Percentiles rank a stretch among this genome's conserved stretches.
phyloP scores from a whole-genome alignment of 92 coral and sea anemone genomes.

The Siderastrea radians region DNA sequence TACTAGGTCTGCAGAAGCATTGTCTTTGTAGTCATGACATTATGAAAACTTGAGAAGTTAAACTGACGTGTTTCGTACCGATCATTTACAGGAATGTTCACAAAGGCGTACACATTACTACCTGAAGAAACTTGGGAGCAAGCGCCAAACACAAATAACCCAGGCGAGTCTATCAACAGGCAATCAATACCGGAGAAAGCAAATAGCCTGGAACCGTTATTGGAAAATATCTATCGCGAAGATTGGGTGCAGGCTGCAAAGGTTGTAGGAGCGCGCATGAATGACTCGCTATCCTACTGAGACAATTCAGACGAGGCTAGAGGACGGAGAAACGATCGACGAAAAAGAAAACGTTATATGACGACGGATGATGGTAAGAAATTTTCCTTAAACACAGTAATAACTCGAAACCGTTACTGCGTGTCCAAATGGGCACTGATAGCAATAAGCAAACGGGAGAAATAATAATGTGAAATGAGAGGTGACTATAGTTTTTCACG shows the following conservation, averaged over 20 bases:
- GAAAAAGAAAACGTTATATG: too few species aligned
- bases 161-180: conserved; percentile 2
- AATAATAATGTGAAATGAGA: too few species aligned
- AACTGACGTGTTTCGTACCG: background rate
- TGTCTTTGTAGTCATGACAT: too few species aligned
- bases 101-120: conserved; percentile 12
- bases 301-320: background rate
- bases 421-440: too few species aligned
- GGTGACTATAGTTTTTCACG: too few species aligned
- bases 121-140: conserved; percentile 14
- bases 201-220: background rate
- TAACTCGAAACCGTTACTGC: too few species aligned
- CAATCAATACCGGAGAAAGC: conserved; percentile 7
- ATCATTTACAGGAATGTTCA: background rate
- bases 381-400: too few species aligned
- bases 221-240: background rate
- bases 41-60: too few species aligned
- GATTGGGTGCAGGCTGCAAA: background rate
- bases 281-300: background rate
- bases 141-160: conserved; percentile 18
- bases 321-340: background rate
- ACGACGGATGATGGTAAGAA: too few species aligned
- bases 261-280: background rate
- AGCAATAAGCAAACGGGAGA: too few species aligned
- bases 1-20: too few species aligned